Conservation (phyloP, 2,113 vertebrate species). For the Channa maculata region DNA sequence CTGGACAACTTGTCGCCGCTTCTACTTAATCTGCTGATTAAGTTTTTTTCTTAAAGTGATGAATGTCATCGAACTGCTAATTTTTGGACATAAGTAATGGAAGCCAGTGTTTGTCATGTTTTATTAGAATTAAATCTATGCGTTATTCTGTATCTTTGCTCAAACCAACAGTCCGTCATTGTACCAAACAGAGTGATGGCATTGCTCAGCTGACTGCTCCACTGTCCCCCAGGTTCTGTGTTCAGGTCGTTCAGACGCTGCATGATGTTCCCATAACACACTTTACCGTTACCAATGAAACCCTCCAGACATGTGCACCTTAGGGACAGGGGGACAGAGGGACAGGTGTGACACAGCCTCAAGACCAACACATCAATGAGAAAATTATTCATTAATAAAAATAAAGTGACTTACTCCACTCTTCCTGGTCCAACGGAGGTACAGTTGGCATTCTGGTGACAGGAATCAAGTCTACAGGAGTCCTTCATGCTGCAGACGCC, state of each 20-base stretch:
- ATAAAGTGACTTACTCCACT: slow-evolving; percentile 81
- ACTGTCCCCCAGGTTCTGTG: slow-evolving; percentile 81
- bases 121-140: too few species aligned
- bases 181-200: slow-evolving; percentile 89
- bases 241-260: slow-evolving; percentile 88
- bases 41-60: too few species aligned
- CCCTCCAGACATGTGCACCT: slow-evolving; percentile 89
- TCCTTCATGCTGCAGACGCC: slow-evolving; percentile 86
- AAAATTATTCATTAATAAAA: too few species aligned
- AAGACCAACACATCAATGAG: too few species aligned
- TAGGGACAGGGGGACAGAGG: slow-evolving; percentile 5
- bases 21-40: too few species aligned
- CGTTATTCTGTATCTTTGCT: too few species aligned
- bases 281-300: slow-evolving; percentile 86
- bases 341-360: background rate
- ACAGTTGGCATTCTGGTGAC: slow-evolving; percentile 89
- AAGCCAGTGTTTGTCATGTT: too few species aligned
- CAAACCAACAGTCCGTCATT: background rate
- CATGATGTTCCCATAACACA: slow-evolving; percentile 90
- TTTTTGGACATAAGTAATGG: too few species aligned
- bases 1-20: too few species aligned
- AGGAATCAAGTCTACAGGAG: slow-evolving; percentile 84
- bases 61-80: too few species aligned
- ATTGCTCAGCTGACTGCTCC: slow-evolving; percentile 87
- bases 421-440: slow-evolving; percentile 79